Conservation (phyloP, 2,113 vertebrate species). For the Misgurnus mizolepis region DNA sequence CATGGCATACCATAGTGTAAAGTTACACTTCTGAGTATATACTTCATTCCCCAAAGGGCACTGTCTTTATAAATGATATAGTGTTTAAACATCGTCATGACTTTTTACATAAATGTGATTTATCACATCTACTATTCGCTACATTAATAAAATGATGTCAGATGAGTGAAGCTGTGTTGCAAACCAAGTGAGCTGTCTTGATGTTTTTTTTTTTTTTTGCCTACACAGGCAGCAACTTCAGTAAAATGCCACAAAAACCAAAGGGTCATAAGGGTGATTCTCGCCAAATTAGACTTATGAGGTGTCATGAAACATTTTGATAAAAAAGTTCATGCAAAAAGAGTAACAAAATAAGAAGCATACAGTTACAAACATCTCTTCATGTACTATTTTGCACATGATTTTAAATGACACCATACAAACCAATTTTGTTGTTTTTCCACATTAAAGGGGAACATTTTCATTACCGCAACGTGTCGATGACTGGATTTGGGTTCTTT, state of each 20-base stretch:
- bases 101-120: slow-evolving; percentile 33
- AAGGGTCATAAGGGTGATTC: not conserved
- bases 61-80: slow-evolving; percentile 28
- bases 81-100: slow-evolving; percentile 31
- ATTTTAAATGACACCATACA: too few species aligned
- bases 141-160: not conserved
- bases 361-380: too few species aligned
- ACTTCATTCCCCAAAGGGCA: slow-evolving; percentile 17
- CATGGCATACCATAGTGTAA: slow-evolving; percentile 28
- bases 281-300: too few species aligned
- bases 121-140: slow-evolving; percentile 17
- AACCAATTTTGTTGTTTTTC: too few species aligned
- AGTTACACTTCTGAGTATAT: slow-evolving; percentile 19
- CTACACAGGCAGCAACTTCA: not conserved
- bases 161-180: not conserved
- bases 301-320: too few species aligned
- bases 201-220: not conserved
- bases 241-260: not conserved
- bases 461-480: too few species aligned
- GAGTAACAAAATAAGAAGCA: too few species aligned
- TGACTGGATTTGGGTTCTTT: too few species aligned
- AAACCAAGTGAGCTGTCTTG: not conserved
- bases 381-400: too few species aligned
- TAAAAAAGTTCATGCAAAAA: too few species aligned
- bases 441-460: too few species aligned